Base-by-base conservation (phyloP, 2,888 invertebrate species). In the Pterostichus niger region DNA sequence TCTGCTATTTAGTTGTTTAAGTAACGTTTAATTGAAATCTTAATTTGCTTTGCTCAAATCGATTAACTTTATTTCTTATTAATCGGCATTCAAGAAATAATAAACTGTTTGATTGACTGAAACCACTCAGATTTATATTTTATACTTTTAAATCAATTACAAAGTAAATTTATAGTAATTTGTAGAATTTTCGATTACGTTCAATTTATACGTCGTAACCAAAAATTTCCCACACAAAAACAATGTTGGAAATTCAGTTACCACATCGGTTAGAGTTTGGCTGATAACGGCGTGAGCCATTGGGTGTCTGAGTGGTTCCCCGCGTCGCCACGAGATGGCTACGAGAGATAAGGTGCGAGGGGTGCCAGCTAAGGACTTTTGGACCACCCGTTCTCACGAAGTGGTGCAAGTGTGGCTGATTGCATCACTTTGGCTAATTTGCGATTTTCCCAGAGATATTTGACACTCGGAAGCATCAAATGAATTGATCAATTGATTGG, bases 351-450 rank as follows among this genome's bases (percentile, higher is more conserved):
- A 71, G 15, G 56, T 1, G 13, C 17, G 49, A 64, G 61, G 61
- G 61, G 59, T 78, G 79, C 79, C 31, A 59, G 79, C 49, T 46
- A 71, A 71, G 68, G 56, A 56, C 17, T 56, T 56, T 56, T 17
- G 24, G 68, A 71, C 68, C 68, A 71, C 68, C 68, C 68, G 68
- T 80, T 80, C 80, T 68, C 61, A 80, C 80, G 64, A 46, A 59
- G 35, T 78, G 46, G 31, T 24, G 31, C 59, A 44, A 54, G 24
- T 56, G 33, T 44, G 13, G 31, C 59, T 59, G 59, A 59, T 78
- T 59, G 46, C 78, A 44, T 59, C 59, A 78, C 59, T 80, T 59
- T 49, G 13, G 68, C 80, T 80, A 80, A 80, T 80, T 80, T 80
- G 49, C 11, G 31, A 52, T 24, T 80, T 80, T 80, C 80, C 80